phyloP scores from a whole-genome alignment of 2,888 invertebrate species.

The Sinopyrophorus schimmeli region DNA sequence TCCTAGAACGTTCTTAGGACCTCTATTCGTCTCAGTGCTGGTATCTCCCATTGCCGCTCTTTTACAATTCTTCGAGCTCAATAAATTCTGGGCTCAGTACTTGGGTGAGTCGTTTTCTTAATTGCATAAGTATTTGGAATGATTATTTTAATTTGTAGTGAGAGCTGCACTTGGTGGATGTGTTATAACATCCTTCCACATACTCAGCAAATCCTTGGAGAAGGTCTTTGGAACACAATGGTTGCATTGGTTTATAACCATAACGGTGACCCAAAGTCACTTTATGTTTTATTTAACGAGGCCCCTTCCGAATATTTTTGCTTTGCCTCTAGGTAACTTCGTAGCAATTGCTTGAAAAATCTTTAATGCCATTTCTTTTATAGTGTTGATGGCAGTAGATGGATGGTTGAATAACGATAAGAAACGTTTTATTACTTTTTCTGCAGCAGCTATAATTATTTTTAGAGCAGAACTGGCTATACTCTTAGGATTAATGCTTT shows the following conservation, averaged over 20 bases:
- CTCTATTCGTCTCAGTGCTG: constrained; percentile 76
- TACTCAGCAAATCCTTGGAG: constrained; percentile 73
- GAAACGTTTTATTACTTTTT: constrained; percentile 74
- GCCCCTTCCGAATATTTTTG: constrained; percentile 94
- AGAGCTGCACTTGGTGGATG: constrained; percentile 76
- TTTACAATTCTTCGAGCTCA: constrained; percentile 68
- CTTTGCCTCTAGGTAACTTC: constrained; percentile 80
- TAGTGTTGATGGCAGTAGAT: constrained; percentile 83
- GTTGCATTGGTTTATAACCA: constrained; percentile 78
- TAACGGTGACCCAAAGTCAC: constrained; percentile 94
- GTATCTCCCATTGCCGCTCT: constrained; percentile 76
- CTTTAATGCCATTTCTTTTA: neutral
- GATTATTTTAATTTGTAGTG: constrained; percentile 63
- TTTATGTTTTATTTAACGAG: constrained; percentile 96
- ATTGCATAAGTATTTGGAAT: constrained; percentile 1
- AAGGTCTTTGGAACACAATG: constrained; percentile 78
- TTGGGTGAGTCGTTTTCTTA: constrained; percentile 73
- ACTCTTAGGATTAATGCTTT: constrained; percentile 81
- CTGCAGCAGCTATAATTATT: constrained; percentile 87
- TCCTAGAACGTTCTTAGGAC: constrained; percentile 93
- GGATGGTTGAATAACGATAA: constrained; percentile 82
- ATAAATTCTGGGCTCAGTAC: constrained; percentile 88
- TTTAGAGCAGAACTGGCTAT: constrained; percentile 89
- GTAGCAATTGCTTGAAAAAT: neutral
- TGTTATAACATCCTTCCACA: constrained; percentile 74